These are phyloP conservation scores for Ochotona curzoniae DNA, from an alignment of 2,113 vertebrate species.

Conservation along the genomic window DNA sequence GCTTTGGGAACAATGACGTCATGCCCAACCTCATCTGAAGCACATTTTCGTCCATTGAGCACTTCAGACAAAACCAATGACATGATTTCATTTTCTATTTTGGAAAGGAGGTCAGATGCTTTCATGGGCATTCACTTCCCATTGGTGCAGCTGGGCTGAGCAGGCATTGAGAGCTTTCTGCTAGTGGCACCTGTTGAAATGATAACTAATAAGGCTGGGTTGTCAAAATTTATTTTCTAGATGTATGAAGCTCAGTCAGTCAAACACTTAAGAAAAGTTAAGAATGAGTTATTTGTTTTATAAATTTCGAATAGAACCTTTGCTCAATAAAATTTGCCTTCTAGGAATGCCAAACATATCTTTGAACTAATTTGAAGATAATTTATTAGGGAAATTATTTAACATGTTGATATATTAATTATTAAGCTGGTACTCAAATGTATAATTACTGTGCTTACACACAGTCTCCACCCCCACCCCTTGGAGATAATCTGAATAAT, in stretches of 20 bases:
- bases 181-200: constrained; percentile 66
- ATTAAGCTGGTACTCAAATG: constrained; percentile 52
- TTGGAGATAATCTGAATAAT: constrained; percentile 34
- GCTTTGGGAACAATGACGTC: constrained; percentile 58
- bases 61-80: constrained; percentile 75
- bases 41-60: constrained; percentile 41
- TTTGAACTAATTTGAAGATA: constrained; percentile 59
- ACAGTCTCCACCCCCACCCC: constrained; percentile 2
- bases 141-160: constrained; percentile 64
- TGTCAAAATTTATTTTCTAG: constrained; percentile 61
- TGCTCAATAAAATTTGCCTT: constrained; percentile 61
- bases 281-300: constrained; percentile 56
- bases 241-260: background rate
- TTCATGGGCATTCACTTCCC: constrained; percentile 46
- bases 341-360: constrained; percentile 1
- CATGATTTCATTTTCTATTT: constrained; percentile 74
- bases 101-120: constrained; percentile 20
- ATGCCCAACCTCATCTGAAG: constrained; percentile 48
- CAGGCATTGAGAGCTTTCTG: constrained; percentile 40
- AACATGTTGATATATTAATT: constrained; percentile 55
- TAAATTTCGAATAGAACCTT: constrained; percentile 53
- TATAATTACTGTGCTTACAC: constrained; percentile 35
- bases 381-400: constrained; percentile 64
- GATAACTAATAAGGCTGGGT: constrained; percentile 33
- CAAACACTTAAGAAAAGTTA: constrained; percentile 19